A percentile compares a stretch with the other conserved stretches of the same genome.
Conservation (phyloP, 2,888 invertebrate species). For the Drosophila kokeensis region DNA sequence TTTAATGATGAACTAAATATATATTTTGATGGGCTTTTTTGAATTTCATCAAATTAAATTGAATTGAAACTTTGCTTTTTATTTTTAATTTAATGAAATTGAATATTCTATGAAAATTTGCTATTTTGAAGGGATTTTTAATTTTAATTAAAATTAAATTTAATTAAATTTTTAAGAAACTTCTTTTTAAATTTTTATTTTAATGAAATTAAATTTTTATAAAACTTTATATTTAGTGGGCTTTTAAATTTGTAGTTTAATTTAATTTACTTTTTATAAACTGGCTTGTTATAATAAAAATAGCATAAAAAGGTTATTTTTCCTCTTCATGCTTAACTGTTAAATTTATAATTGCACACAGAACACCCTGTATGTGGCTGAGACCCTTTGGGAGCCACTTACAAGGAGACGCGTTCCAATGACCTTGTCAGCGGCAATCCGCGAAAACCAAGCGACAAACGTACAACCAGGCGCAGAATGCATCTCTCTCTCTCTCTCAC, state of each 20-base stretch:
- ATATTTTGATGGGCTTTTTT: slow-evolving; percentile 10
- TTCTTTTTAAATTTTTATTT: not conserved
- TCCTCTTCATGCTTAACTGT: not conserved
- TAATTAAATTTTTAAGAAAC: not conserved
- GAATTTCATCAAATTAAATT: not conserved
- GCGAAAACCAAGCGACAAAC: slow-evolving; percentile 17
- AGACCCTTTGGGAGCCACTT: slow-evolving; percentile 55
- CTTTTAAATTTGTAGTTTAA: not conserved
- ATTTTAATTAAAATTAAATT: not conserved
- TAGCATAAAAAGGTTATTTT: not conserved
- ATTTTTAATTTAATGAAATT: not conserved
- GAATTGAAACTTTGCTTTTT: not conserved
- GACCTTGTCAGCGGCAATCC: slow-evolving; percentile 69
- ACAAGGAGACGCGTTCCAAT: slow-evolving; percentile 70
- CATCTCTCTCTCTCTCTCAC: not conserved
- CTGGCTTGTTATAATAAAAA: too few relatives aligned
- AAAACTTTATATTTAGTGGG: not conserved
- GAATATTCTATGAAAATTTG: not conserved
- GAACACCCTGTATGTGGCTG: slow-evolving; percentile 57
- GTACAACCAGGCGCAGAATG: not conserved
- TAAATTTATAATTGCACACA: not conserved
- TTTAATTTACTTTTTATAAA: not conserved
- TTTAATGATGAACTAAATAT: slow-evolving; percentile 15
- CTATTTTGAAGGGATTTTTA: too few relatives aligned
- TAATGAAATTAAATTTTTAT: not conserved